A percentile compares a stretch with the other conserved stretches of the same genome.
phyloP scores from a whole-genome alignment of 2,113 vertebrate species.

The Rissa tridactyla region DNA sequence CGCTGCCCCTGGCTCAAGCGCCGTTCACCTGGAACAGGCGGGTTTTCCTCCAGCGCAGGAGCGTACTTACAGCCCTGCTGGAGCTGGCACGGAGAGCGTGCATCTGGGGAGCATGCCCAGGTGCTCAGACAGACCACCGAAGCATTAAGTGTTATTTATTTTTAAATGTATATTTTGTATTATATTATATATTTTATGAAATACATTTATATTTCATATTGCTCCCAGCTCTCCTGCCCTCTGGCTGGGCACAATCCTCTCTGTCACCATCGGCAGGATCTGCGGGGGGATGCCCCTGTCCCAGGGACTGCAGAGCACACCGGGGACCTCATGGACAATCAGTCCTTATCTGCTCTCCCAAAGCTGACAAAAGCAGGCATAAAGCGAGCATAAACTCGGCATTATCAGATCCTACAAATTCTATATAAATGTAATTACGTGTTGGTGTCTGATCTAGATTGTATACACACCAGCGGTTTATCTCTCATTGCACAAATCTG shows the following conservation, averaged over 20 bases:
- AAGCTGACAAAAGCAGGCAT: neutral
- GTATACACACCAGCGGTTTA: neutral
- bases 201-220: neutral
- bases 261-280: neutral
- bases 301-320: neutral
- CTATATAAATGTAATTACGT: neutral
- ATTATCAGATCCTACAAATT: neutral
- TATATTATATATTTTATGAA: neutral
- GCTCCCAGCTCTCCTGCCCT: neutral
- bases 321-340: accelerated
- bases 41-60: neutral
- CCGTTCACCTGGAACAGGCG: neutral
- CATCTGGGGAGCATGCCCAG: neutral
- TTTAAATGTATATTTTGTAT: neutral
- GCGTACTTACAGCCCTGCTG: neutral
- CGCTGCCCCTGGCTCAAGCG: neutral
- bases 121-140: neutral
- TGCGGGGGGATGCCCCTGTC: neutral
- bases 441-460: neutral
- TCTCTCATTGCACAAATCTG: neutral
- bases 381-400: neutral
- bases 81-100: neutral
- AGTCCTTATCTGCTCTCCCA: neutral
- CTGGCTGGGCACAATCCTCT: neutral
- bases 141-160: neutral